Conservation (phyloP, 2,797 vertebrate genomes). For the Astyanax mexicanus region DNA sequence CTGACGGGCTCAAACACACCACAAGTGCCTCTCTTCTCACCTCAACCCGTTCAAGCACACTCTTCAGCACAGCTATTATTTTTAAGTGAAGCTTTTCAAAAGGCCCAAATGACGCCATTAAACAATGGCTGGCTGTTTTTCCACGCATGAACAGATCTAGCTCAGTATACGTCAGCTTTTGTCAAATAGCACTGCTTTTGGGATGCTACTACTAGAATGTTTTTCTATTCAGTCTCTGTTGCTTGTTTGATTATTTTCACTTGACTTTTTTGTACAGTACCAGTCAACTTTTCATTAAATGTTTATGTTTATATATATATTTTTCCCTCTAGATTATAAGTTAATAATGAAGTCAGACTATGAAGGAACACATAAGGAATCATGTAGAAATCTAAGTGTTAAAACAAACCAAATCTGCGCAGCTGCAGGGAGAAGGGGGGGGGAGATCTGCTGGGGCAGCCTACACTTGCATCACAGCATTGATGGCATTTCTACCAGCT, state of each 20-base stretch:
- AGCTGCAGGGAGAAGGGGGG: no score
- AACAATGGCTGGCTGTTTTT: slow-evolving; percentile 47
- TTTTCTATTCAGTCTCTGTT: neutral
- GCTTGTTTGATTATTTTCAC: neutral
- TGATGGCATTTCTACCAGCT: no score
- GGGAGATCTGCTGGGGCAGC: no score
- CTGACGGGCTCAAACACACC: slow-evolving; percentile 22
- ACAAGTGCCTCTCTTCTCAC: slow-evolving; percentile 38
- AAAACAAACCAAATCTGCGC: no score
- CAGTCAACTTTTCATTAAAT: no score
- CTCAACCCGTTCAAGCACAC: slow-evolving; percentile 36
- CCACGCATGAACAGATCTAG: slow-evolving; percentile 22
- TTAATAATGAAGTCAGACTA: no score
- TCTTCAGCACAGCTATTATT: slow-evolving; percentile 47
- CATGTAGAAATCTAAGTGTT: no score
- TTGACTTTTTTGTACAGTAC: neutral
- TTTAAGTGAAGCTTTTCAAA: slow-evolving; percentile 50
- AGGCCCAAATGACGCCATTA: slow-evolving; percentile 22
- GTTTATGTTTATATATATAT: no score
- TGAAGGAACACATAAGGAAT: no score
- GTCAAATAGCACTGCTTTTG: slow-evolving; percentile 3
- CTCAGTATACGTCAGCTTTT: neutral
- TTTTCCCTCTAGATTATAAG: no score
- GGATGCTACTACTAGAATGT: slow-evolving; percentile 5
- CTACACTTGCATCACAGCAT: no score